phyloP scores from a whole-genome alignment of 2,888 invertebrate genomes.

The Dryomyza anilis region DNA sequence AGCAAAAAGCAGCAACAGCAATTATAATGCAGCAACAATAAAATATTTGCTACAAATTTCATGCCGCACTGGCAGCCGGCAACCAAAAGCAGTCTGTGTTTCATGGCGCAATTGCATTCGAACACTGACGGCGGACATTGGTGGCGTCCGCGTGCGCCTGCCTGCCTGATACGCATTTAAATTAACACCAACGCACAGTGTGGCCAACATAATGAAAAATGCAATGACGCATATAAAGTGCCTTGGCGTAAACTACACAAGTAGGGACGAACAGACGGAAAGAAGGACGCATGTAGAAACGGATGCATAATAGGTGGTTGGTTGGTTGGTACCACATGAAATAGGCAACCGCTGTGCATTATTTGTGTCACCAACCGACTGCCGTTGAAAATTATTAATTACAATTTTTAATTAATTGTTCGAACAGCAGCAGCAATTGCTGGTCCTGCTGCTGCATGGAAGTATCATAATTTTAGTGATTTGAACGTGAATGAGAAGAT shows the following conservation, averaged over 20 bases:
- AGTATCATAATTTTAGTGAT: too few species aligned
- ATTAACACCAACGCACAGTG: constrained; percentile 4
- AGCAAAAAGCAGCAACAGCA: neutral
- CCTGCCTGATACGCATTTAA: constrained; percentile 15
- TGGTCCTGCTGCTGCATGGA: constrained; percentile 1
- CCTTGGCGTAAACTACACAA: too few species aligned
- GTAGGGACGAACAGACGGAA: neutral
- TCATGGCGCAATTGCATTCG: neutral
- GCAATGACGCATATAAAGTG: constrained; percentile 8
- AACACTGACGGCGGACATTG: neutral
- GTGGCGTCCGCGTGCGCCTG: too few species aligned
- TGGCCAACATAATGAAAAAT: constrained; percentile 2
- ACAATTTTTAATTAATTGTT: constrained; percentile 31
- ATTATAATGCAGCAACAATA: constrained; percentile 17
- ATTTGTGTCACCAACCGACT: constrained; percentile 19
- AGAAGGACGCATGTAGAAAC: neutral
- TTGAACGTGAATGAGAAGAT: too few species aligned
- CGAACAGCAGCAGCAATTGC: neutral
- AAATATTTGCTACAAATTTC: constrained; percentile 21
- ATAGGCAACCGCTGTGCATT: neutral
- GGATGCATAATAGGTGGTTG: neutral
- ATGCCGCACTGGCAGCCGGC: neutral
- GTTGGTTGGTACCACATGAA: neutral
- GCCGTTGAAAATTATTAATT: constrained; percentile 31
- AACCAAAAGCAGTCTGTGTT: neutral